phyloP scores from a whole-genome alignment of 2,888 invertebrate species.

The Isoperla grammatica region DNA sequence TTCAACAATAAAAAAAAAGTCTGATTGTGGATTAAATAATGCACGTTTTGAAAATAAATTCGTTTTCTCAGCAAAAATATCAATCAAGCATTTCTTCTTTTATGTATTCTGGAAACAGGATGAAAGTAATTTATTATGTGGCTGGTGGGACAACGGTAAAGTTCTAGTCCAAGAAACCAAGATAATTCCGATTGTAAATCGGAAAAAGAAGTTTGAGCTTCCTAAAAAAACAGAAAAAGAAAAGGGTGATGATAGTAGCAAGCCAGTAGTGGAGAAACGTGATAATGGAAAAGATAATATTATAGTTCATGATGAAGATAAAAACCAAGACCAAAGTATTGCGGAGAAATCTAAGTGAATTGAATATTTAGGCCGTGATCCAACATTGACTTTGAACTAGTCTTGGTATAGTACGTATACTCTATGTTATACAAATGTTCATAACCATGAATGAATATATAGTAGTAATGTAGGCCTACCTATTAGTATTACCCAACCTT shows the following conservation, averaged over 20 bases:
- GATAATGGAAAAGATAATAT: neutral
- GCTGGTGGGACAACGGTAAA: conserved; percentile 36
- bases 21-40: too few relatives aligned
- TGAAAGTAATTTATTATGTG: conserved; percentile 31
- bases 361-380: conserved; percentile 39
- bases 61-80: too few relatives aligned
- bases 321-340: conserved; percentile 46
- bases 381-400: too few relatives aligned
- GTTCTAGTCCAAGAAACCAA: conserved; percentile 24
- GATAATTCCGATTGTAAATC: neutral
- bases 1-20: neutral
- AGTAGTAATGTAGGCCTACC: too few relatives aligned
- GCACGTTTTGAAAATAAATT: too few relatives aligned
- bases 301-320: neutral
- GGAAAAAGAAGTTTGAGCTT: conserved; percentile 15
- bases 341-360: conserved; percentile 62
- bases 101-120: conserved; percentile 11
- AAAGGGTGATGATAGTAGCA: neutral
- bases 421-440: too few relatives aligned
- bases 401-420: too few relatives aligned
- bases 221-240: neutral
- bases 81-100: conserved; percentile 14
- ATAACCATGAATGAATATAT: too few relatives aligned
- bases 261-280: neutral
- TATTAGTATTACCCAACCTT: too few relatives aligned